Evolutionary conservation across 2,797 vertebrate genomes (phyloP), one percentile per base, ranked within the genome.

Genomic region (Thalassophryne amazonica): DNA sequence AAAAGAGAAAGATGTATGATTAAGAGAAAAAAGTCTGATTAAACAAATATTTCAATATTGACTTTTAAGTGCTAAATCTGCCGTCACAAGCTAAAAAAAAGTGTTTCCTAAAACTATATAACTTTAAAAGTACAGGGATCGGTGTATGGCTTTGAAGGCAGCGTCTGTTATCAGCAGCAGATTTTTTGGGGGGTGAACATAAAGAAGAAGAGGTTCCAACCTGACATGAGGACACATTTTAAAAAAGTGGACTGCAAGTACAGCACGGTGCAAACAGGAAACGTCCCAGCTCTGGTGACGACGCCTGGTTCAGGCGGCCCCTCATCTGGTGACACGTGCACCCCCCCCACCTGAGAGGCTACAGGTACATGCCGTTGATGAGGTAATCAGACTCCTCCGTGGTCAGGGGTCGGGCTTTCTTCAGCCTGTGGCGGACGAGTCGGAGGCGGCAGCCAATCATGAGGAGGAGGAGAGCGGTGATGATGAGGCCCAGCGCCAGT

Each of bases 321-420:
- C 8, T 3, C 13, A 2, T 28, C 36, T 18, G 11, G 34, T 13
- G 30, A n/a, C n/a, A n/a, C n/a, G n/a, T n/a, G n/a, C n/a, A n/a
- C n/a, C n/a, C 29, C 25, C 16, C 20, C 11, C 9, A 12, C 5
- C 14, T 4, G 32, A 40, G 16, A 15, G 48, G 66, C 80, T 92
- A 93, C 80, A 93, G 80, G 85, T 99, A 99, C 97, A 99, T 99
- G 92, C 97, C 97, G 19, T 99, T 99, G 83, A 99, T 99, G 89
- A 99, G 96, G 91, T 98, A 99, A 89, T 99, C 97, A 0, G 95
- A 99, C 77, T 99, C 97, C 84, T 99, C 97, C 0, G 95, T 97
- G 39, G 92, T 97, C 61, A 98, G 92, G 37, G 96, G 96, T 7
- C 93, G 93, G 29, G 94, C 89, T 86, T 98, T 98, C 87, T 97